Evolutionary conservation across 2,888 invertebrate genomes (phyloP).

Genomic region (Lottia gigantea): DNA sequence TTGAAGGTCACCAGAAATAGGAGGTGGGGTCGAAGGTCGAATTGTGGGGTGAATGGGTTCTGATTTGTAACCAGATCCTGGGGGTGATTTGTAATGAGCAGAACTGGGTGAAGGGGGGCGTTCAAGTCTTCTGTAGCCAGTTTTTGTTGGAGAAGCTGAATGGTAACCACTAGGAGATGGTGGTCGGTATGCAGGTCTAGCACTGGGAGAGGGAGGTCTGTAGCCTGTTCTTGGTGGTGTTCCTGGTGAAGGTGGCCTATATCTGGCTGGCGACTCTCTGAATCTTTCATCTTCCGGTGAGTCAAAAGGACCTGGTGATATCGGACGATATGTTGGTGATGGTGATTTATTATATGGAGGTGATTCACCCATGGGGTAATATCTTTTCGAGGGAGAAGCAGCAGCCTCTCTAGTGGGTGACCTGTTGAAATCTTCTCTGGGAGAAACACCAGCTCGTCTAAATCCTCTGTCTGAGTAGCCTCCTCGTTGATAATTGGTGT

Average conservation of each 20-base stretch:
- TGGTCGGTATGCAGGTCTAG: background rate
- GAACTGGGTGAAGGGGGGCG: constrained; percentile 11
- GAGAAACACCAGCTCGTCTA: background rate
- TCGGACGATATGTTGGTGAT: constrained; percentile 26
- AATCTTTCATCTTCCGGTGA: constrained; percentile 3
- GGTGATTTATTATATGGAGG: constrained; percentile 13
- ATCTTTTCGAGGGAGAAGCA: constrained; percentile 16
- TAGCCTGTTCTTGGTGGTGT: constrained; percentile 10
- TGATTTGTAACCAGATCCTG: background rate
- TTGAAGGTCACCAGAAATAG: background rate
- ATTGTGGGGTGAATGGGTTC: background rate
- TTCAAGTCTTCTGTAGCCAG: too few species aligned
- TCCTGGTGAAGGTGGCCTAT: constrained; percentile 7
- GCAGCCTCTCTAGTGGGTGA: constrained; percentile 12
- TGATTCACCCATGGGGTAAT: constrained; percentile 4
- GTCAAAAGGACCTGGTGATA: constrained; percentile 14
- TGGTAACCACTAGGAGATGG: constrained; percentile 29
- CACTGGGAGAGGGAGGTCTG: constrained; percentile 2
- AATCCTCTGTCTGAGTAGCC: background rate
- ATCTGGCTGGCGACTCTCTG: constrained; percentile 13
- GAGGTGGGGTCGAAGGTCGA: constrained; percentile 3
- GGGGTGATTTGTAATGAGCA: background rate
- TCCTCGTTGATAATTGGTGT: background rate
- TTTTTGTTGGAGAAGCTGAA: constrained; percentile 14
- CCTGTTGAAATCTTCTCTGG: background rate